Evolutionary conservation across 1,140 invertebrate species (phyloP).

Genomic region (Leptoteleia sp.): DNA sequence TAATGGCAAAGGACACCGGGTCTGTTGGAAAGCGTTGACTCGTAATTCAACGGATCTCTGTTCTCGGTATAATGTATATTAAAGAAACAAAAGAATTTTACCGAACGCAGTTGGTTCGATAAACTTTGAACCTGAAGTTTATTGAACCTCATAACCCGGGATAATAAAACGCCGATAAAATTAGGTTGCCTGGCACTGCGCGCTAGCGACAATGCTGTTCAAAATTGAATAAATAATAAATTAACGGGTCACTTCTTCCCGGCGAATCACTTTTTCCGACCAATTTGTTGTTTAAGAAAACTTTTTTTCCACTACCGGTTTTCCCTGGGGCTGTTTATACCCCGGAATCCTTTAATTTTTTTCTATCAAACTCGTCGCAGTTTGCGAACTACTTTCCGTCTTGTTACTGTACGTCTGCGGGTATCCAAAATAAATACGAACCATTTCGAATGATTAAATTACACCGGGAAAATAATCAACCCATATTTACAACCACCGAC

Average conservation of each 20-base stretch:
- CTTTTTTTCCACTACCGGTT: background rate
- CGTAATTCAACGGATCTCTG: slow-evolving; percentile 10
- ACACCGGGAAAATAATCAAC: too few species aligned
- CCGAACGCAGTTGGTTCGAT: background rate
- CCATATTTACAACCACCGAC: too few species aligned
- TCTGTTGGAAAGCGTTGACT: background rate
- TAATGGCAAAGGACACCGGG: slow-evolving; percentile 3
- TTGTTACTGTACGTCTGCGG: too few species aligned
- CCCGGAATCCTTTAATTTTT: background rate
- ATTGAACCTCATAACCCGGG: slow-evolving; percentile 31
- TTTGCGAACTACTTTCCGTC: background rate
- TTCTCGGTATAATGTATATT: background rate
- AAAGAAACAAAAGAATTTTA: slow-evolving; percentile 5
- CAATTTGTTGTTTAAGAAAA: background rate
- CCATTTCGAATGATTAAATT: too few species aligned
- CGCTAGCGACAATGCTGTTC: background rate
- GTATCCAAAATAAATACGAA: too few species aligned
- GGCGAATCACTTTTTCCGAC: background rate
- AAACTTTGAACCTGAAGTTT: slow-evolving; percentile 24
- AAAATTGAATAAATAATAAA: slow-evolving; percentile 14
- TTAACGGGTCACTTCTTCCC: background rate
- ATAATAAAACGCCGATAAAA: slow-evolving; percentile 31
- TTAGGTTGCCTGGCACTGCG: background rate
- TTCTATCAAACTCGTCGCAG: background rate
- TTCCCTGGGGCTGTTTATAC: background rate